Evolutionary conservation across 2,113 vertebrate genomes (phyloP).

Genomic region (Polypterus bichir): DNA sequence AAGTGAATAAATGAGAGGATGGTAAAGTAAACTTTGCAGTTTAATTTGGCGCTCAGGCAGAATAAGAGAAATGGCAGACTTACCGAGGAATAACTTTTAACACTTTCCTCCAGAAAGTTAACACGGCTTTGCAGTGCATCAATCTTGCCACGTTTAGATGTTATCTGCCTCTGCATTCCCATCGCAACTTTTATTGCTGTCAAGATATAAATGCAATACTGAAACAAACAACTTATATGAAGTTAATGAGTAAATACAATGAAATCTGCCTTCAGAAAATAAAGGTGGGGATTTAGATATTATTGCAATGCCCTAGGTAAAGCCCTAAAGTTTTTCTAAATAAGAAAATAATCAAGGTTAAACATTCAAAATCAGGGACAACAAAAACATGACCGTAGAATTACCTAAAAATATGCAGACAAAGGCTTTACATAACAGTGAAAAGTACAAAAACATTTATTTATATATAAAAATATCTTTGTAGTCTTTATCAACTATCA

Average conservation of each 20-base stretch:
- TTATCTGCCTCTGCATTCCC: constrained; percentile 72
- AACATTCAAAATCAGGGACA: neutral
- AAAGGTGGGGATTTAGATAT: neutral
- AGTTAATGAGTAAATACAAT: neutral
- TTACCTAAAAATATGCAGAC: neutral
- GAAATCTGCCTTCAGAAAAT: neutral
- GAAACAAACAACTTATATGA: neutral
- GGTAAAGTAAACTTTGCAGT: too few species aligned
- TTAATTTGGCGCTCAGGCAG: neutral
- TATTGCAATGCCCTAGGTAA: neutral
- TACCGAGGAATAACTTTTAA: constrained; percentile 56
- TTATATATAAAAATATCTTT: neutral
- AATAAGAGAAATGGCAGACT: neutral
- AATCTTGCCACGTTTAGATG: constrained; percentile 59
- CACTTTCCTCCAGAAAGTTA: constrained; percentile 61
- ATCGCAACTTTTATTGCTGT: constrained; percentile 62
- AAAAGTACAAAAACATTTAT: neutral
- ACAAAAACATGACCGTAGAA: neutral
- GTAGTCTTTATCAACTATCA: neutral
- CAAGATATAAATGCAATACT: constrained; percentile 9
- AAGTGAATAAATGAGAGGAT: too few species aligned
- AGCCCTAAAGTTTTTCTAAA: neutral
- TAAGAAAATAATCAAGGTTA: neutral
- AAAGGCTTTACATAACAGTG: neutral
- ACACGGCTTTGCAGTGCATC: constrained; percentile 64